Evolutionary conservation across 2,797 vertebrate genomes (phyloP).

Genomic region (Eulemur albifrons): DNA sequence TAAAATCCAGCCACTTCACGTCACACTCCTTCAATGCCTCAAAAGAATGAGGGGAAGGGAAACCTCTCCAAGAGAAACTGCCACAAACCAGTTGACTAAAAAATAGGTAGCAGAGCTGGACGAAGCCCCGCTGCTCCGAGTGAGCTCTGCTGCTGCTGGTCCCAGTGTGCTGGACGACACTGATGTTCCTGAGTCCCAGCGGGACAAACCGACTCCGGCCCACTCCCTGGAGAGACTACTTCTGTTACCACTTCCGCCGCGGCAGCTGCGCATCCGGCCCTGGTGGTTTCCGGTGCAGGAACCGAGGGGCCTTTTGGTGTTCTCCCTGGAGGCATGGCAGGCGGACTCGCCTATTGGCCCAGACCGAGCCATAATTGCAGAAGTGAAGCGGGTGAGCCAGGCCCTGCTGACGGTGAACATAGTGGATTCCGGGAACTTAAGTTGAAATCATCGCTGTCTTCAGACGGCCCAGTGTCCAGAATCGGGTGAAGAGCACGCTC

Average conservation of each 20-base stretch:
- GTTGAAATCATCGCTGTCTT: slow-evolving; percentile 41
- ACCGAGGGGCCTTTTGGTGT: neutral
- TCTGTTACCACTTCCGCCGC: rapidly evolving
- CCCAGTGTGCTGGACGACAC: rapidly evolving
- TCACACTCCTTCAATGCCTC: neutral
- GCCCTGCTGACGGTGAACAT: neutral
- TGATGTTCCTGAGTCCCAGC: rapidly evolving
- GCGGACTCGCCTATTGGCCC: neutral
- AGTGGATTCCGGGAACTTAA: neutral
- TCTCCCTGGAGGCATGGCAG: slow-evolving; percentile 17
- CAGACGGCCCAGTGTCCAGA: neutral
- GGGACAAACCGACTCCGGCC: rapidly evolving
- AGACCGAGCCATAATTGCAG: neutral
- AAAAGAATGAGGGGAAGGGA: neutral
- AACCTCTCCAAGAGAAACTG: neutral
- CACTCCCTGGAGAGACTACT: neutral
- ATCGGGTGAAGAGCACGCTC: neutral
- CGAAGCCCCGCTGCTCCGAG: rapidly evolving
- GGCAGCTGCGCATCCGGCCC: neutral
- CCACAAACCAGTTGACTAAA: neutral
- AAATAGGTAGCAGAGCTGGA: neutral
- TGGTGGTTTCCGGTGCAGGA: slow-evolving; percentile 64
- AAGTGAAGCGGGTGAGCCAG: slow-evolving; percentile 54
- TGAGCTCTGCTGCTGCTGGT: rapidly evolving
- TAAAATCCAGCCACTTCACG: neutral